Conservation (phyloP, 2,888 invertebrate genomes). For the Heliconius ismenius region DNA sequence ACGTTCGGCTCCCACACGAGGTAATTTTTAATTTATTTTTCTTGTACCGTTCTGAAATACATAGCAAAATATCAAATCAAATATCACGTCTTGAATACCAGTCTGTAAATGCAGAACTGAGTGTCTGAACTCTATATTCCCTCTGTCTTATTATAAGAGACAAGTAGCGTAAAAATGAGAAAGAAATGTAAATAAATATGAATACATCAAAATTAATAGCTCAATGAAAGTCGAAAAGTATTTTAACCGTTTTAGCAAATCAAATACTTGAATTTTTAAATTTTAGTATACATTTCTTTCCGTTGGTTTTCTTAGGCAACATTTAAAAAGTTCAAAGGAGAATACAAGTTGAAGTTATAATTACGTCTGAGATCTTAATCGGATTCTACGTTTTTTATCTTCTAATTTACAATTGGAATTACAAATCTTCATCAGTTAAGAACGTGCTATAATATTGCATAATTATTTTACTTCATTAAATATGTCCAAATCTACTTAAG, state of each 20-base stretch:
- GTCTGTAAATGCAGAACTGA: too few relatives aligned
- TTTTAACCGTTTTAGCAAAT: background rate
- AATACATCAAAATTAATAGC: background rate
- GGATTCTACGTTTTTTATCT: background rate
- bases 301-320: background rate
- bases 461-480: too few relatives aligned
- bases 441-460: background rate
- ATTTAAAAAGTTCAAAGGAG: background rate
- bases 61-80: too few relatives aligned
- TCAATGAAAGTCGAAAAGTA: background rate
- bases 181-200: too few relatives aligned
- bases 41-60: too few relatives aligned
- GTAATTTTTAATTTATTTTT: too few relatives aligned
- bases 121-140: too few relatives aligned
- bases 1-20: too few relatives aligned
- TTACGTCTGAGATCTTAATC: background rate
- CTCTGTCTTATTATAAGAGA: too few relatives aligned
- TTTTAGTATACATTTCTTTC: background rate
- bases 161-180: too few relatives aligned
- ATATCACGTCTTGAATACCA: too few relatives aligned
- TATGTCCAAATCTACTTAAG: too few relatives aligned
- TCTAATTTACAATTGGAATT: background rate
- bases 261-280: background rate
- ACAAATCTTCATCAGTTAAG: background rate
- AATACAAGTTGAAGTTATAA: background rate